Conservation (phyloP, 1,140 invertebrate genomes). For the Lithobius niger region DNA sequence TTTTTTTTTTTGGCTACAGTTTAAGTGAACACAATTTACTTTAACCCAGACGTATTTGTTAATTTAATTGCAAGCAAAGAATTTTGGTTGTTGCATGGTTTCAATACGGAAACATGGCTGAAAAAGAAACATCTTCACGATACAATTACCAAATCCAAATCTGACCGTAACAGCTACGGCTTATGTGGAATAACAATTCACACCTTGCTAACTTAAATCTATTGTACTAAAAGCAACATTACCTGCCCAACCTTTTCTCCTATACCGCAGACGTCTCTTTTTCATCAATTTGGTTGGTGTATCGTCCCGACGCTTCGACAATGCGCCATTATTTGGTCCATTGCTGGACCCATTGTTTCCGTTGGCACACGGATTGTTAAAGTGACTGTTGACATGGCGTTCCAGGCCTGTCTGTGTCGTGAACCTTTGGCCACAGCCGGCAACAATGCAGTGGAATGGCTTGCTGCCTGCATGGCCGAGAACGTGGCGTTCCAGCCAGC, state of each 20-base stretch:
- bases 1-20: no score
- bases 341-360: conserved; percentile 16
- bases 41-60: no score
- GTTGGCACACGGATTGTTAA: conserved; percentile 42
- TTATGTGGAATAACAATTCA: no score
- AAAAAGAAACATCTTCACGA: no score
- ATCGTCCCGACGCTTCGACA: conserved; percentile 33
- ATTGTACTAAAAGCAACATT: no score
- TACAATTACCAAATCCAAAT: no score
- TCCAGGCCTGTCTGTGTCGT: conserved; percentile 77
- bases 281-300: conserved; percentile 57
- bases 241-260: conserved; percentile 49
- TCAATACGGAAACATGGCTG: no score
- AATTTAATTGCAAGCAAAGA: no score
- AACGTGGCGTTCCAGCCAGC: conserved; percentile 87
- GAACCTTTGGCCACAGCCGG: conserved; percentile 78
- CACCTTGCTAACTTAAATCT: no score
- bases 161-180: no score
- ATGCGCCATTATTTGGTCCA: conserved; percentile 23
- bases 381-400: conserved; percentile 87
- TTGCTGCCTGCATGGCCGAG: conserved; percentile 83
- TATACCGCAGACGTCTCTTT: conserved; percentile 64
- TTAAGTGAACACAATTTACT: no score
- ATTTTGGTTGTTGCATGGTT: no score
- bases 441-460: conserved; percentile 88